Evolutionary conservation across 2,888 invertebrate species (phyloP).

Genomic region (Camponotus fellah): DNA sequence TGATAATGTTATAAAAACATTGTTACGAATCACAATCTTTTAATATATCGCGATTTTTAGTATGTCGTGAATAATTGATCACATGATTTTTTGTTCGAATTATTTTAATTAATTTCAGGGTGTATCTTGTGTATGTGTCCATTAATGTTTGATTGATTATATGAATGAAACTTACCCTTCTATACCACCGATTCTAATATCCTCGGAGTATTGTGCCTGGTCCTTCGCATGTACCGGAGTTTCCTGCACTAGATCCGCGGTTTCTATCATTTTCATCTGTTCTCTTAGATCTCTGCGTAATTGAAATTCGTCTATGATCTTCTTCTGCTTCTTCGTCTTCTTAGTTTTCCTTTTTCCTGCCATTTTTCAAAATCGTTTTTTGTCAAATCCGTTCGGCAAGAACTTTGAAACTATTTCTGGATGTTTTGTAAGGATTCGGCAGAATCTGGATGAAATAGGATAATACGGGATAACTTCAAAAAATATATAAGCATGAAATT

Average conservation of each 20-base stretch:
- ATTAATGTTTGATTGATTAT: background rate
- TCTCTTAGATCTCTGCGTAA: conserved; percentile 72
- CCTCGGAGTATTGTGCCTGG: conserved; percentile 65
- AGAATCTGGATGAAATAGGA: conserved; percentile 20
- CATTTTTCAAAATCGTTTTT: conserved; percentile 54
- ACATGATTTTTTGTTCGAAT: too few species aligned
- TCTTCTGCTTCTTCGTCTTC: conserved; percentile 50
- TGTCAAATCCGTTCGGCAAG: background rate
- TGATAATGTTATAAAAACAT: too few species aligned
- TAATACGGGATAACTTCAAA: background rate
- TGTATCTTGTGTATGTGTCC: too few species aligned
- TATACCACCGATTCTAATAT: conserved; percentile 82
- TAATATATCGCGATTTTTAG: too few species aligned
- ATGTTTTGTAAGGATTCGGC: conserved; percentile 2
- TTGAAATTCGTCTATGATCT: conserved; percentile 70
- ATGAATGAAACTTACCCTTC: conserved; percentile 82
- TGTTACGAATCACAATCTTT: too few species aligned
- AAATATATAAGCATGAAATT: background rate
- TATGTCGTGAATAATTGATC: too few species aligned
- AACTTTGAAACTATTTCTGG: conserved; percentile 9
- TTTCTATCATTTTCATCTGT: conserved; percentile 29
- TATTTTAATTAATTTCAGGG: background rate
- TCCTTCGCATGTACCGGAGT: background rate
- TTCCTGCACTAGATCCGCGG: conserved; percentile 1
- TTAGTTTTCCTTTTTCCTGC: conserved; percentile 54